phyloP scores from a whole-genome alignment of 2,888 invertebrate genomes.

The Himalopsyche japonica region DNA sequence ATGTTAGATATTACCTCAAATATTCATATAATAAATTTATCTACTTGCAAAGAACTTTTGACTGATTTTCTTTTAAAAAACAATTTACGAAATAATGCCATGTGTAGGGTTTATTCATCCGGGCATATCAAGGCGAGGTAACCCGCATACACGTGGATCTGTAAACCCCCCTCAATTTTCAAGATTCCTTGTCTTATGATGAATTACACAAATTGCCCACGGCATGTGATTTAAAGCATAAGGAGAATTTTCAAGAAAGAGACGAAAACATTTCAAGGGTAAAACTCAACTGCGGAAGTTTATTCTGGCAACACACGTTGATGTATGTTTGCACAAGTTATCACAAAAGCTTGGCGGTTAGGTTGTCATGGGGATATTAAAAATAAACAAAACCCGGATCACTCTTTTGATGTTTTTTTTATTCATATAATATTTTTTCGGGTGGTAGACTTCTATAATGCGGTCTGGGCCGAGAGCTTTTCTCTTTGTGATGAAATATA shows the following conservation, averaged over 20 bases:
- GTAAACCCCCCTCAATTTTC: neutral
- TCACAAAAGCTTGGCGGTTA: neutral
- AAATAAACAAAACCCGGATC: neutral
- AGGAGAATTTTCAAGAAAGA: neutral
- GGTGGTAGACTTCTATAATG: no score
- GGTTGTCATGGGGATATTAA: neutral
- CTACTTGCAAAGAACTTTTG: neutral
- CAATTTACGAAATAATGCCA: neutral
- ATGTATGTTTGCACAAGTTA: neutral
- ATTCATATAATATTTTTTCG: no score
- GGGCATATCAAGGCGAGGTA: neutral
- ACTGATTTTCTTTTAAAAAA: neutral
- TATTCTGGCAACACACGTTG: neutral
- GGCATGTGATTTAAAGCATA: neutral
- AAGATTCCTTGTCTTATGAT: neutral
- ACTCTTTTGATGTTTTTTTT: no score
- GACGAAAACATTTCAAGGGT: neutral
- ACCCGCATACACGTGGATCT: neutral
- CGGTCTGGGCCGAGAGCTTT: no score
- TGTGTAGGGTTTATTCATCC: neutral
- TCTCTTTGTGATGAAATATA: no score
- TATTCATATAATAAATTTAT: no score
- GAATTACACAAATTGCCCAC: neutral
- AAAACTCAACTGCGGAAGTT: neutral
- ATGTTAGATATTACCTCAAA: no score